These are phyloP conservation scores for Gryllus longicercus DNA, from an alignment of 2,888 invertebrate genomes.

Conservation along the genomic window DNA sequence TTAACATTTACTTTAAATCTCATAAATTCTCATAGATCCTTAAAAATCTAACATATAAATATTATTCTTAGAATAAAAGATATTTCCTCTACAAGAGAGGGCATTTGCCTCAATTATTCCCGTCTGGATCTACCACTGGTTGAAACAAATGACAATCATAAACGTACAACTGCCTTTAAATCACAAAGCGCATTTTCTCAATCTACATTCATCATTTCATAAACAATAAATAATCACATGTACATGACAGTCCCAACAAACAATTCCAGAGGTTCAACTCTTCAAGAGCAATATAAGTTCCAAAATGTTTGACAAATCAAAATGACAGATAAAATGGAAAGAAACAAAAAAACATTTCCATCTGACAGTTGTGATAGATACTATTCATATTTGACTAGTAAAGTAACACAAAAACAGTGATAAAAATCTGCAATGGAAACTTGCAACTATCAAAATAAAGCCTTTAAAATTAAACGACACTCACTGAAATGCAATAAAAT, in stretches of 20 bases:
- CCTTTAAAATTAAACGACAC: neutral
- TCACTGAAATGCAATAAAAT: neutral
- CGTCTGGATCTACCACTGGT: neutral
- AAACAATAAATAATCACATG: slow-evolving; percentile 8
- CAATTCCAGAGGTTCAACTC: neutral
- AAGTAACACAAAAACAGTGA: slow-evolving; percentile 3
- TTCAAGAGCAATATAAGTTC: neutral
- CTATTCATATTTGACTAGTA: slow-evolving; percentile 3
- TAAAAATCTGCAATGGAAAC: slow-evolving; percentile 11
- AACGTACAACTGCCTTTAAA: neutral
- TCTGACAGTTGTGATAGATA: slow-evolving; percentile 1
- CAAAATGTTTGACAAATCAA: neutral
- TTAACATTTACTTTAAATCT: neutral
- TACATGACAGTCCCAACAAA: neutral
- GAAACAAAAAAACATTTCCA: neutral
- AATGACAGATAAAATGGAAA: neutral
- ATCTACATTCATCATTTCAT: neutral
- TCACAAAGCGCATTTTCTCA: neutral
- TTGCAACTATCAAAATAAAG: slow-evolving; percentile 1
- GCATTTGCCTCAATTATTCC: neutral
- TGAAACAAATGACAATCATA: too few relatives aligned
- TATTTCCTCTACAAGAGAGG: neutral
- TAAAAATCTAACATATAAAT: slow-evolving; percentile 1
- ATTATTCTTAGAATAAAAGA: neutral
- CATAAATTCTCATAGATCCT: neutral